Conservation (phyloP, 2,888 invertebrate genomes). For the Erynnis tages region DNA sequence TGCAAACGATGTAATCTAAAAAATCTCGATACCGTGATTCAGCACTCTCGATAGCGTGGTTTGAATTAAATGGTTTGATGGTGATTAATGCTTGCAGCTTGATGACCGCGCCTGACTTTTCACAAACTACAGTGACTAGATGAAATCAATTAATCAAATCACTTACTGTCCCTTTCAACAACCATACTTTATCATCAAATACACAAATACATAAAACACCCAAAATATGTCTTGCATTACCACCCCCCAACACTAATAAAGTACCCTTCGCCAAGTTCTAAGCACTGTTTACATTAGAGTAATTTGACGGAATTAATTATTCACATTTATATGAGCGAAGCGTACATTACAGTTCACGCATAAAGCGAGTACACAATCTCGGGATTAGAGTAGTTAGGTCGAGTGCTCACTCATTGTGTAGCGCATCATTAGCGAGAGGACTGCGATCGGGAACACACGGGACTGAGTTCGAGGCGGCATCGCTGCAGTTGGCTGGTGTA, state of each 20-base stretch:
- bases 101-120: too few relatives aligned
- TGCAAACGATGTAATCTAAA: too few relatives aligned
- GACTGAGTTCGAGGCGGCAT: background rate
- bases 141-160: too few relatives aligned
- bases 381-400: conserved; percentile 27
- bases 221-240: background rate
- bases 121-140: too few relatives aligned
- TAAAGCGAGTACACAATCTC: conserved; percentile 16
- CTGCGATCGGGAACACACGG: background rate
- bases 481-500: too few relatives aligned
- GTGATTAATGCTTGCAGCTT: too few relatives aligned
- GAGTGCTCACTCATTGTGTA: conserved; percentile 25
- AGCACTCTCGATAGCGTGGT: too few relatives aligned
- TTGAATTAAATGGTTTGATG: too few relatives aligned
- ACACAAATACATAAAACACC: too few relatives aligned
- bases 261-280: background rate
- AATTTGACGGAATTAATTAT: conserved; percentile 9
- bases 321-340: conserved; percentile 2
- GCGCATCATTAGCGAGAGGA: conserved; percentile 26
- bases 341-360: background rate
- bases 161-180: too few relatives aligned
- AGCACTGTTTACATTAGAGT: background rate
- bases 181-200: too few relatives aligned
- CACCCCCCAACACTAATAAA: background rate
- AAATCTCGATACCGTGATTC: too few relatives aligned